Base-by-base conservation (phyloP, 2,888 invertebrate genomes). In the Agrochola circellaris region DNA sequence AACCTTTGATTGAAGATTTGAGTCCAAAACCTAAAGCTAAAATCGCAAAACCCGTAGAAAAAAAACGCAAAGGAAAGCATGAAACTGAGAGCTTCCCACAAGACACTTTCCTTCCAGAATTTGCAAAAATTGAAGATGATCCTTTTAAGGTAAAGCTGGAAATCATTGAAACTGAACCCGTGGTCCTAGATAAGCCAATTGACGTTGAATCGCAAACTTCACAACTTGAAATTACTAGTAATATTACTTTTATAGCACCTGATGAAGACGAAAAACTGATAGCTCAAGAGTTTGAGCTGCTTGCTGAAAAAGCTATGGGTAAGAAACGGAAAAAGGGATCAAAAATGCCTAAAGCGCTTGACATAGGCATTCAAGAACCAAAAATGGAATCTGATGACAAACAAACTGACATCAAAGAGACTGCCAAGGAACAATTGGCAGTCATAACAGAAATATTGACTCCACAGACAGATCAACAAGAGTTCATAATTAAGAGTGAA, bases 41-140 rank as follows among this genome's bases (percentile, higher is more conserved):
- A 92, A 94, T 95, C 34, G 94, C 91, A 17, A 95, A 96, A 87
- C 94, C 95, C 9, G 95, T 95, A 4, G 94, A 95, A 77, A 95
- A 94, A 77, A 96, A 94, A 89, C 88, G 88, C 2, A 94, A 94
- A 90, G 91, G 79, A 26, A 87, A 89, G 71, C 83, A 88, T 64
- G 89, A 90, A 68, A 13, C 45, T 65, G 84, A 83, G 13, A 70
- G 17, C 23, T 20, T 20, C 11, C n/a, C 42, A 56, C 38, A 83
- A 48, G 79, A 79, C n/a, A 77, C 62, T 20, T n/a, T 51, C 0
- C n/a, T 67, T 54, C 65, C 68, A n/a, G 79, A 77, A 56, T 23
- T 67, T 13, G 26, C 66, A 0, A 75, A 75, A 73, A 8, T 45
- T 11, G 68, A 78, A 42, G 81, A 78, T 34, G 75, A 71, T 48